Percentiles rank a stretch among this genome's conserved stretches.
Evolutionary conservation across 2,888 invertebrate species (phyloP).

Genomic region (Boloria euphrosyne): DNA sequence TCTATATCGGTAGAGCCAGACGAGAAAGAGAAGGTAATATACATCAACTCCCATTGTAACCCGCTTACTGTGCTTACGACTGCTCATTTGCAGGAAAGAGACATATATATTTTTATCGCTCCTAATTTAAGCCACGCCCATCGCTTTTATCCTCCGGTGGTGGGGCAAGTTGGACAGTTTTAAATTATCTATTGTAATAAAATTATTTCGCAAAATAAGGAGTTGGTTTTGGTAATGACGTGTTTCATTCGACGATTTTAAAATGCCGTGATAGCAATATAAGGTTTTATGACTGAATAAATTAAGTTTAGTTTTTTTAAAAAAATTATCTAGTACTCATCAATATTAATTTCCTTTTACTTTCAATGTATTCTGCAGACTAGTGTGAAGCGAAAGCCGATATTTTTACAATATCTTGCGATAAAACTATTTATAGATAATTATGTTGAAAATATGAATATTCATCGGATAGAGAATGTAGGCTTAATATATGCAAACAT

Average conservation of each 20-base stretch:
- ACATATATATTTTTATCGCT: slow-evolving; percentile 62
- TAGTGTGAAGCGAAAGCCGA: too few relatives aligned
- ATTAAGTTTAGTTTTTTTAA: not conserved
- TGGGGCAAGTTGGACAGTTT: slow-evolving; percentile 79
- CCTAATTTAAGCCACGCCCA: slow-evolving; percentile 71
- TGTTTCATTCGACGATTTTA: slow-evolving; percentile 75
- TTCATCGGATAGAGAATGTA: slow-evolving; percentile 30
- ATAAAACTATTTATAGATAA: not conserved
- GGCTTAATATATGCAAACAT: slow-evolving; percentile 37
- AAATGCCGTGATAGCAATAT: slow-evolving; percentile 22
- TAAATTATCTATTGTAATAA: slow-evolving; percentile 82
- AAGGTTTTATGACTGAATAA: not conserved
- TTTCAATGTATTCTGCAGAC: too few relatives aligned
- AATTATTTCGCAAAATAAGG: slow-evolving; percentile 81
- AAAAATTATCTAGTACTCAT: not conserved
- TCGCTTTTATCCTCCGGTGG: slow-evolving; percentile 71
- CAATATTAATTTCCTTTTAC: too few relatives aligned
- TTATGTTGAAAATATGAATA: slow-evolving; percentile 16
- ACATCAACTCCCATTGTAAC: slow-evolving; percentile 76
- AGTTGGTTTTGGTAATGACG: slow-evolving; percentile 80
- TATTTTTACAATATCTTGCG: not conserved
- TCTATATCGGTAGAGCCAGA: slow-evolving; percentile 53
- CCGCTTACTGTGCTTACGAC: slow-evolving; percentile 73
- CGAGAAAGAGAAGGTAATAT: slow-evolving; percentile 61
- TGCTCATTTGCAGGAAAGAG: slow-evolving; percentile 78